phyloP scores from a whole-genome alignment of 1,140 invertebrate genomes.

The Trichoplusia ni region DNA sequence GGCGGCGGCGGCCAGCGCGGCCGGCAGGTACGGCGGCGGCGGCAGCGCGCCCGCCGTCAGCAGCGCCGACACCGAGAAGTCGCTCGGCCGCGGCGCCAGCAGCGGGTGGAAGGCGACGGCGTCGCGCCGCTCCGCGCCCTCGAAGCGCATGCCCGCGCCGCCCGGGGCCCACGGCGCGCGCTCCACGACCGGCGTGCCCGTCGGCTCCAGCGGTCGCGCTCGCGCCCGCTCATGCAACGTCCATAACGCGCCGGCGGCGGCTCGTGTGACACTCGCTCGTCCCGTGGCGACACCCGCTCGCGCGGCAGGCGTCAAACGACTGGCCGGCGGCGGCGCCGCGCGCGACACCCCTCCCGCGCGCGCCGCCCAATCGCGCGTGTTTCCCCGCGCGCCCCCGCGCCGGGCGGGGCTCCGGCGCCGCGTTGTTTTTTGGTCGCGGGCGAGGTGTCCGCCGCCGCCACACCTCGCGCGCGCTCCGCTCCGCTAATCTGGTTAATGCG shows the following conservation, averaged over 20 bases:
- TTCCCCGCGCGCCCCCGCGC: slow-evolving; percentile 42
- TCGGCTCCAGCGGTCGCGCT: slow-evolving; percentile 70
- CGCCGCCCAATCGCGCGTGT: slow-evolving; percentile 68
- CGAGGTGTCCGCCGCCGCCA: slow-evolving; percentile 73
- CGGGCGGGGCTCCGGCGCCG: slow-evolving; percentile 48
- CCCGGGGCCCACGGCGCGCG: slow-evolving; percentile 82
- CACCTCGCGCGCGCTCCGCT: slow-evolving; percentile 57
- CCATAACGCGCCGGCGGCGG: slow-evolving; percentile 77
- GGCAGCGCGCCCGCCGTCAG: slow-evolving; percentile 85
- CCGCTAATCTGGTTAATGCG: slow-evolving; percentile 74
- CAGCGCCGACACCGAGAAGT: slow-evolving; percentile 95
- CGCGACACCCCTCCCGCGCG: slow-evolving; percentile 69
- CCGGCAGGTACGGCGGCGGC: slow-evolving; percentile 83
- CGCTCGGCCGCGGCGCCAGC: slow-evolving; percentile 90
- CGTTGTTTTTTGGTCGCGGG: slow-evolving; percentile 68
- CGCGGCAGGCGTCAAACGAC: slow-evolving; percentile 79
- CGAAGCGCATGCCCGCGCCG: slow-evolving; percentile 83
- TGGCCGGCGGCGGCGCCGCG: slow-evolving; percentile 70
- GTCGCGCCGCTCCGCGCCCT: slow-evolving; percentile 84
- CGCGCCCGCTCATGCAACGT: slow-evolving; percentile 69
- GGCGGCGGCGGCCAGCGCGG: slow-evolving; percentile 87
- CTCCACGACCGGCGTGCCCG: slow-evolving; percentile 73
- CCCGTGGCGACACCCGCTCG: slow-evolving; percentile 79
- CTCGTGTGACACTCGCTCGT: slow-evolving; percentile 69
- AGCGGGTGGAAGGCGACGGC: slow-evolving; percentile 87